A percentile compares a stretch with the other conserved stretches of the same genome.
Evolutionary conservation across 1,140 invertebrate genomes (phyloP).

Genomic region (Popillia japonica): DNA sequence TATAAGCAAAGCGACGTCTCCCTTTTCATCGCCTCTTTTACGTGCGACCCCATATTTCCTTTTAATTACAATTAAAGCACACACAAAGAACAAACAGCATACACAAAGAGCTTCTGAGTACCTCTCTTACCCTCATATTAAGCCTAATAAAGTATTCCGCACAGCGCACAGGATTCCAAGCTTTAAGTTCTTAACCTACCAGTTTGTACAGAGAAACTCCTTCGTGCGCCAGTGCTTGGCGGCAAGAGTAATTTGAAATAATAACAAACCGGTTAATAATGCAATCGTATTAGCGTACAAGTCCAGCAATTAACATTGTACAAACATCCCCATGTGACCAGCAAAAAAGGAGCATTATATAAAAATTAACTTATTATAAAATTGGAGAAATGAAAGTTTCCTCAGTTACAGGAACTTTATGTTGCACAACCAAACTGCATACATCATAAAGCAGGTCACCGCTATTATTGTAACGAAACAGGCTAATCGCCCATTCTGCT

Average conservation of each 20-base stretch:
- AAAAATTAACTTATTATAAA: too few species aligned
- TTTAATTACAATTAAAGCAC: slow-evolving; percentile 13
- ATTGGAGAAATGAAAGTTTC: too few species aligned
- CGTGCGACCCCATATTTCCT: background rate
- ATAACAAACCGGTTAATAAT: slow-evolving; percentile 26
- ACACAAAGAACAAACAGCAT: slow-evolving; percentile 24
- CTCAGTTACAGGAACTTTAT: too few species aligned
- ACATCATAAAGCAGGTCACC: too few species aligned
- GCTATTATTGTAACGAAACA: too few species aligned
- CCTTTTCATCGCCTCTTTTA: background rate
- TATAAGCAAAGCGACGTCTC: background rate
- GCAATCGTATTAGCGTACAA: slow-evolving; percentile 19
- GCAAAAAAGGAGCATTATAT: too few species aligned
- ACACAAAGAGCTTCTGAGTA: slow-evolving; percentile 5
- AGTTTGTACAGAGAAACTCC: background rate
- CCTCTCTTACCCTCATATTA: slow-evolving; percentile 1
- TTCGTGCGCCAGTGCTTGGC: background rate
- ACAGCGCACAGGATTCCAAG: background rate
- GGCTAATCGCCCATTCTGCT: too few species aligned
- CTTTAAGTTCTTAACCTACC: slow-evolving; percentile 16
- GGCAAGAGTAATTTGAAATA: slow-evolving; percentile 19
- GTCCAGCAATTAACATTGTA: slow-evolving; percentile 6
- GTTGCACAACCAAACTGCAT: too few species aligned
- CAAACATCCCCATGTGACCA: too few species aligned
- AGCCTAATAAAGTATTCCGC: slow-evolving; percentile 31